Base-by-base conservation (phyloP, 2,113 vertebrate genomes). In the Tympanuchus pallidicinctus region DNA sequence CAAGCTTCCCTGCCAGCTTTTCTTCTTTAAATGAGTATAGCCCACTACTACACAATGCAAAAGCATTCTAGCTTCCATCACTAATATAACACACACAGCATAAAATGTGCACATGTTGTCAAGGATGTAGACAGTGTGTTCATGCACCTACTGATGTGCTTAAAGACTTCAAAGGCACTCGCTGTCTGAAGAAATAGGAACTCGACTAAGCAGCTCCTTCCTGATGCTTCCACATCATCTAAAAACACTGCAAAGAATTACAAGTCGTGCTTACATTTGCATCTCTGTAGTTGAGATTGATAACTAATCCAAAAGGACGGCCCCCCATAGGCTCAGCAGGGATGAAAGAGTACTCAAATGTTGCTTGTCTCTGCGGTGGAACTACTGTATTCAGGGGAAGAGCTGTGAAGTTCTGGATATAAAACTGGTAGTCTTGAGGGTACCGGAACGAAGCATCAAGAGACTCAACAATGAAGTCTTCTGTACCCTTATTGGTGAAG, bases 381-480 rank as follows among this genome's bases (percentile, higher is more conserved):
- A 99, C 98, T 24, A 98, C 94, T 0, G 96, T 99, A 75, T 99
- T 98, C 64, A 99, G 97, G 96, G 99, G 98, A 16, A 99, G 98
- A 30, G 99, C 99, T 1, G 99, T 99, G 98, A 99, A 99, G 97
- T 99, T 99, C 98, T 99, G 99, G 96, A 99, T 99, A 81, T 99
- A 99, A 95, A 99, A 99, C 97, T 99, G 99, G 86, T 99, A 99
- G 96, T 99, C 99, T 94, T 99, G 99, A 38, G 99, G 99, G 82
- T 99, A 99, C 54, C 99, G 98, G 97, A 99, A 99, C 1, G 99
- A 99, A 27, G 99, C 99, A 65, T 99, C 99, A 3, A 99, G 97
- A 64, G 99, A 99, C 76, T 99, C 99, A 0, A 99, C 97, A 6
- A 99, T 92, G 89, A 99, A 99, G 94, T 99, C 98, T 82, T 99